These are phyloP conservation scores for Cerastoderma edule DNA, from an alignment of 2,888 invertebrate genomes.

Conservation along the genomic window DNA sequence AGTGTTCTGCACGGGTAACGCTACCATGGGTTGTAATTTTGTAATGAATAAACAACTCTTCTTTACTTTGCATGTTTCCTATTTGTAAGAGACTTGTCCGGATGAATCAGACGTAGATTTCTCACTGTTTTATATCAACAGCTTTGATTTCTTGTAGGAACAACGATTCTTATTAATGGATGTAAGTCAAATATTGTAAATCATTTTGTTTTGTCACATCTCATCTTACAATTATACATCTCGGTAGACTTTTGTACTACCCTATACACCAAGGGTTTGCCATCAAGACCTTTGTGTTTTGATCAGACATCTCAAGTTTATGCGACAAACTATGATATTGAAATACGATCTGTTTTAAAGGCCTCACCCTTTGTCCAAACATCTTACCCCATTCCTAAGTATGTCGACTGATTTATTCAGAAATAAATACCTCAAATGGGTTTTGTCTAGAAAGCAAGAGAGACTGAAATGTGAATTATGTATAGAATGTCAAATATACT, in stretches of 20 bases:
- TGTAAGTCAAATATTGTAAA: background rate
- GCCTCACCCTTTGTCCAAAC: background rate
- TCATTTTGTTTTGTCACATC: background rate
- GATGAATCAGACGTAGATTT: too few relatives aligned
- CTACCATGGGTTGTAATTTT: too few relatives aligned
- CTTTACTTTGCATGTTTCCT: conserved; percentile 4
- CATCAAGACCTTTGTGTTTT: too few relatives aligned
- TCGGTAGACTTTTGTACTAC: conserved; percentile 4
- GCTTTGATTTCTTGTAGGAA: background rate
- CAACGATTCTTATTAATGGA: background rate
- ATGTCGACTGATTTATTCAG: background rate
- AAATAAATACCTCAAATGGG: background rate
- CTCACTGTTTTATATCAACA: too few relatives aligned
- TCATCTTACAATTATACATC: background rate
- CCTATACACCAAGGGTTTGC: too few relatives aligned
- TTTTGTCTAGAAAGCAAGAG: background rate
- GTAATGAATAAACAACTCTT: too few relatives aligned
- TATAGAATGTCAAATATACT: too few relatives aligned
- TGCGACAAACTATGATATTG: conserved; percentile 19
- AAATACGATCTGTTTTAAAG: conserved; percentile 7
- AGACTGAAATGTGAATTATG: background rate
- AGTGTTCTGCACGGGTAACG: too few relatives aligned
- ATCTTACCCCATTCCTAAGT: background rate
- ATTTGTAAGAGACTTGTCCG: too few relatives aligned
- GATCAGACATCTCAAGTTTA: conserved; percentile 2